Conservation (phyloP, 2,797 vertebrate species). For the Poecile montanus region DNA sequence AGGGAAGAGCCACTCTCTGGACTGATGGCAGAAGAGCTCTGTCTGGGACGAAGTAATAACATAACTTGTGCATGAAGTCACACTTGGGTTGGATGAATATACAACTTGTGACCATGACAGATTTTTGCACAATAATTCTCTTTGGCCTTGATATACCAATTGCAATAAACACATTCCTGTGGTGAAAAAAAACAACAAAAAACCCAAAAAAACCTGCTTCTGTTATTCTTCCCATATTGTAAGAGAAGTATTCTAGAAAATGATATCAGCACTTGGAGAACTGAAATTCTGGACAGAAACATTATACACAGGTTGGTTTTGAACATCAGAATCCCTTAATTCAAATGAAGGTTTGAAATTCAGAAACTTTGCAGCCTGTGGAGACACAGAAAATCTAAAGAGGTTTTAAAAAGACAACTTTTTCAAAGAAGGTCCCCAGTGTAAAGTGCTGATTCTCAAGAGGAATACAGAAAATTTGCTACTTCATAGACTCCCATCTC, state of each 20-base stretch:
- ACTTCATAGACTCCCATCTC: not conserved
- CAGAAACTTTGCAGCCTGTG: not conserved
- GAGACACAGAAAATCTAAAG: not conserved
- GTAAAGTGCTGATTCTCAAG: not conserved
- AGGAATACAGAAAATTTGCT: not conserved
- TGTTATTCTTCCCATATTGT: not conserved
- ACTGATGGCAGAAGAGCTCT: not conserved
- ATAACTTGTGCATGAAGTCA: not conserved
- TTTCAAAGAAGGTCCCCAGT: not conserved
- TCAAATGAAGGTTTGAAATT: not conserved
- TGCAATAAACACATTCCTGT: not conserved
- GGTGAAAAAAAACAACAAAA: too few relatives aligned
- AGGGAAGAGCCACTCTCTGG: not conserved
- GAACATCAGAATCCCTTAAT: not conserved
- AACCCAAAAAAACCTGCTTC: not conserved
- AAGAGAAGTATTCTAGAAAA: not conserved
- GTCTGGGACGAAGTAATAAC: not conserved
- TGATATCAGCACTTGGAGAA: not conserved
- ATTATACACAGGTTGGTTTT: not conserved
- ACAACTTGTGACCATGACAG: not conserved
- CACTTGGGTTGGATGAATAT: not conserved
- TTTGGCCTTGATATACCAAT: not conserved
- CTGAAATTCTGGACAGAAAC: not conserved
- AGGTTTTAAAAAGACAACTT: not conserved
- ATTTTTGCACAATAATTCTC: constrained; percentile 7